Conservation (phyloP, 2,888 invertebrate genomes). For the Trissonchulus sp. region DNA sequence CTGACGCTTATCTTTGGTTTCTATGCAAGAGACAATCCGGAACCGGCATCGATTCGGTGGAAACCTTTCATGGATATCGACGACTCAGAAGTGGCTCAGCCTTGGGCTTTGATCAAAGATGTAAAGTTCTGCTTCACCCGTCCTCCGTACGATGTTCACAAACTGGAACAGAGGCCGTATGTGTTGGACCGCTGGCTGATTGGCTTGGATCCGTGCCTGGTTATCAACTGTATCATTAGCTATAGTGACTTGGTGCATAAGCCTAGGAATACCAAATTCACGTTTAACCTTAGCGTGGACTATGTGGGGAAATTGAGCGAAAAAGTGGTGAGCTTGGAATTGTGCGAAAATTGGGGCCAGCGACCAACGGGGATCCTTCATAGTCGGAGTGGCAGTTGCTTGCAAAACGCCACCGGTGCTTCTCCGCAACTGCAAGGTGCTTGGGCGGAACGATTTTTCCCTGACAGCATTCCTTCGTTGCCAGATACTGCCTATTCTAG, state of each 20-base stretch:
- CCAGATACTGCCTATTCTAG: no score
- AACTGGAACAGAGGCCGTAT: neutral
- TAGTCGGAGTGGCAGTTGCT: no score
- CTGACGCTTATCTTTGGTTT: slow-evolving; percentile 12
- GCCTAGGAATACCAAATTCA: slow-evolving; percentile 22
- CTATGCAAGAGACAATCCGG: slow-evolving; percentile 11
- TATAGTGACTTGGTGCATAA: neutral
- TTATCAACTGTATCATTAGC: neutral
- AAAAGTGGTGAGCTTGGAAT: neutral
- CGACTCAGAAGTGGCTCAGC: slow-evolving; percentile 34
- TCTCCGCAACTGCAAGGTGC: neutral
- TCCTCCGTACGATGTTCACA: slow-evolving; percentile 36
- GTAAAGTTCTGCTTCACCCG: slow-evolving; percentile 46
- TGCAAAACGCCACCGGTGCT: neutral
- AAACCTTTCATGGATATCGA: slow-evolving; percentile 53
- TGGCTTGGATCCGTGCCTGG: neutral
- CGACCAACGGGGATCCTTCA: neutral
- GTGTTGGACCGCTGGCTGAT: slow-evolving; percentile 4
- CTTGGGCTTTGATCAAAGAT: slow-evolving; percentile 45
- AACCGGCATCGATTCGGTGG: slow-evolving; percentile 40
- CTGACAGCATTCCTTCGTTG: neutral
- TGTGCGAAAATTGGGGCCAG: neutral
- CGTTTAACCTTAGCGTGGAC: neutral
- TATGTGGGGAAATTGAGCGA: slow-evolving; percentile 1
- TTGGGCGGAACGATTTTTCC: neutral